Conservation (phyloP, 2,797 vertebrate species). For the Chloroceryle amazona region DNA sequence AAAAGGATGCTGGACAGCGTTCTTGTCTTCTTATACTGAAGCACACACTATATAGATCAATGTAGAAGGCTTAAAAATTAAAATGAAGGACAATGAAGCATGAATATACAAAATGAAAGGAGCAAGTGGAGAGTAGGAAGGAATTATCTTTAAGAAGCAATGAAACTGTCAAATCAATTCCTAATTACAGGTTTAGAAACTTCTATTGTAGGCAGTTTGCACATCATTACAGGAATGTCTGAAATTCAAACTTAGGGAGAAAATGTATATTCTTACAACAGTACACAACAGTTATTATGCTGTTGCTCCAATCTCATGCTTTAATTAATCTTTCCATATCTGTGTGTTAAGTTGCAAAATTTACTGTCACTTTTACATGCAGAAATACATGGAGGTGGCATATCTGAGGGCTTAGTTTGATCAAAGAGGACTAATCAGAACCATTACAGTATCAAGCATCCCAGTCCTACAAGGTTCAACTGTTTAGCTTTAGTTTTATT, state of each 20-base stretch:
- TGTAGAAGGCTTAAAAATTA: background rate
- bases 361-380: background rate
- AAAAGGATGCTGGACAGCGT: rapidly evolving
- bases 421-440: background rate
- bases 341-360: background rate
- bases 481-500: background rate
- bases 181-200: background rate
- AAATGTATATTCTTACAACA: background rate
- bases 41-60: background rate
- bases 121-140: background rate
- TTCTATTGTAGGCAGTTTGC: background rate
- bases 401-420: background rate
- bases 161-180: background rate
- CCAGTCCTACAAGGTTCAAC: background rate
- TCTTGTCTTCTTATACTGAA: background rate
- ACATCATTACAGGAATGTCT: background rate
- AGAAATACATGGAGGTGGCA: background rate
- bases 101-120: background rate
- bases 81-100: background rate
- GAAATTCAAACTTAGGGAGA: background rate
- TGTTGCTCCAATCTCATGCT: background rate
- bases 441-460: background rate
- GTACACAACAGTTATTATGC: background rate
- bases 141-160: background rate
- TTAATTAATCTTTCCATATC: background rate